Percentiles rank a stretch among this genome's conserved stretches.
Evolutionary conservation across 2,888 invertebrate species (phyloP).

Genomic region (Stenoptilia bipunctidactyla): DNA sequence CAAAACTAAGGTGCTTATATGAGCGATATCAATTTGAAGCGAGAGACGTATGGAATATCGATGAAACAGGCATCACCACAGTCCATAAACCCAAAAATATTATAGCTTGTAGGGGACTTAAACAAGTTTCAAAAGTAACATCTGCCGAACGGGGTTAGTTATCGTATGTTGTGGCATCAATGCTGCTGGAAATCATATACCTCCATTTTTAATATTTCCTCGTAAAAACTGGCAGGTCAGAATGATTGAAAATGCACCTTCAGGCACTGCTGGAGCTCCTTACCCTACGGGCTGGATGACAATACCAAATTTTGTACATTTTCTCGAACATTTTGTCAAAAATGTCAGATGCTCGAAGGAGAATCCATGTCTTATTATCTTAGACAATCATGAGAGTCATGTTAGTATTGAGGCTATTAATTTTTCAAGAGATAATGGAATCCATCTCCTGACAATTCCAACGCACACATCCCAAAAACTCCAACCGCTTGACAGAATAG

Average conservation of each 20-base stretch:
- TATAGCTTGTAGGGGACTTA: constrained; percentile 27
- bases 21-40: constrained; percentile 10
- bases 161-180: constrained; percentile 26
- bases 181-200: constrained; percentile 27
- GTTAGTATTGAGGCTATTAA: constrained; percentile 20
- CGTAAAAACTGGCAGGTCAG: constrained; percentile 17
- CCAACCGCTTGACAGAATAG: constrained; percentile 25
- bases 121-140: constrained; percentile 32
- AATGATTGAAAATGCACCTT: constrained; percentile 27
- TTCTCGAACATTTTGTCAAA: background rate
- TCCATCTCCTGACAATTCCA: constrained; percentile 29
- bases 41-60: constrained; percentile 6
- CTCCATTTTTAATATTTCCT: constrained; percentile 27
- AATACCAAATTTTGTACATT: constrained; percentile 16
- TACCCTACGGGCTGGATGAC: constrained; percentile 27
- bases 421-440: constrained; percentile 27
- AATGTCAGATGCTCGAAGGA: background rate
- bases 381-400: constrained; percentile 24
- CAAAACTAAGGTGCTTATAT: constrained; percentile 10
- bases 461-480: constrained; percentile 19
- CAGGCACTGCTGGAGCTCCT: constrained; percentile 10
- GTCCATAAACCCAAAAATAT: constrained; percentile 22
- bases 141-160: constrained; percentile 35
- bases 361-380: constrained; percentile 12
- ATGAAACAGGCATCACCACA: background rate